These are phyloP conservation scores for Siphlonurus alternatus DNA, from an alignment of 2,888 invertebrate species.

Conservation along the genomic window DNA sequence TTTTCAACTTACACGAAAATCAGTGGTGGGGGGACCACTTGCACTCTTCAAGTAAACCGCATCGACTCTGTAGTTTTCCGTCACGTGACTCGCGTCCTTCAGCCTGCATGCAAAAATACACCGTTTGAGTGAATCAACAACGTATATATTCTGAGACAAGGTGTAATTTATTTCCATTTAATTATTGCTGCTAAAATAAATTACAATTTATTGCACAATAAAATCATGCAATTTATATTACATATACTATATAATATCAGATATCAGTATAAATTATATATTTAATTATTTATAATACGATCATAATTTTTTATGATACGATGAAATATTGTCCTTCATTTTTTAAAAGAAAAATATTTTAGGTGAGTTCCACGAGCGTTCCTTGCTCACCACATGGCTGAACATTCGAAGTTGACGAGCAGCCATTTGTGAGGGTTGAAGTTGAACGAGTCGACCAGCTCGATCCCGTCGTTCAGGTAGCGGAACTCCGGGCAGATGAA, in stretches of 20 bases:
- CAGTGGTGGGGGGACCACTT: slow-evolving; percentile 74
- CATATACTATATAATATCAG: too few relatives aligned
- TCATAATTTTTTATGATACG: too few relatives aligned
- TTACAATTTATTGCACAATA: too few relatives aligned
- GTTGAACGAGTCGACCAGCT: slow-evolving; percentile 89
- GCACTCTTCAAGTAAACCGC: slow-evolving; percentile 93
- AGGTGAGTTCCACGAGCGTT: too few relatives aligned
- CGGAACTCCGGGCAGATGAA: slow-evolving; percentile 96
- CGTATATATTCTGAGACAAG: too few relatives aligned
- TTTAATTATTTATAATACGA: too few relatives aligned
- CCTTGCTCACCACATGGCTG: slow-evolving; percentile 87
- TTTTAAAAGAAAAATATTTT: neutral
- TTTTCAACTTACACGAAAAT: slow-evolving; percentile 49
- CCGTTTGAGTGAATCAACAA: too few relatives aligned
- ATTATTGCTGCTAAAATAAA: too few relatives aligned
- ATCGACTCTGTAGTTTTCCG: slow-evolving; percentile 94
- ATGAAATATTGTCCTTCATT: too few relatives aligned
- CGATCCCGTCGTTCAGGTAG: slow-evolving; percentile 70
- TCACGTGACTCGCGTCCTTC: slow-evolving; percentile 72
- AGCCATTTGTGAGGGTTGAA: slow-evolving; percentile 99
- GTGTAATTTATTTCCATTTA: too few relatives aligned
- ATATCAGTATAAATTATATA: too few relatives aligned
- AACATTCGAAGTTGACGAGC: slow-evolving; percentile 97
- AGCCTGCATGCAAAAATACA: slow-evolving; percentile 31
- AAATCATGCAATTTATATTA: too few relatives aligned